Evolutionary conservation across 2,113 vertebrate genomes (phyloP).

Genomic region (Menura novaehollandiae): DNA sequence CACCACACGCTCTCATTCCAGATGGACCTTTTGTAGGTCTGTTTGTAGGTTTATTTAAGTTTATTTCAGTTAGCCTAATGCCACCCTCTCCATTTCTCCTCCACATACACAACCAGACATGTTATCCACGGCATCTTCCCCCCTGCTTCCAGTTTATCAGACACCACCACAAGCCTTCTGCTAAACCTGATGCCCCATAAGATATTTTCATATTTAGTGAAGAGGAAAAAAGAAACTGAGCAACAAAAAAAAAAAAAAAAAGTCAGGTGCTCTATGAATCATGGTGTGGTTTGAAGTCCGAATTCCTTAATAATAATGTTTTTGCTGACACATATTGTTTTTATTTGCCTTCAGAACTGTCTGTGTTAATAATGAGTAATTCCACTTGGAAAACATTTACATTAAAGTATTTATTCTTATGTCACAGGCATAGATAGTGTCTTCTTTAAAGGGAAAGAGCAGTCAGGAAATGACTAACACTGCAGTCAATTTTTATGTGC

Average conservation of each 20-base stretch:
- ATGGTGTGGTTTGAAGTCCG: not conserved
- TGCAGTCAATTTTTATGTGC: not conserved
- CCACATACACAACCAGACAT: not conserved
- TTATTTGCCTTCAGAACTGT: conserved; percentile 27
- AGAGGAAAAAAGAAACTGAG: not conserved
- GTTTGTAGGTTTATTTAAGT: not conserved
- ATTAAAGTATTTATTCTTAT: conserved; percentile 29
- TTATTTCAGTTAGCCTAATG: not conserved
- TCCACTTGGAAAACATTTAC: conserved; percentile 41
- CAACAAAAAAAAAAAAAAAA: not conserved
- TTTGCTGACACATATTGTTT: conserved; percentile 45
- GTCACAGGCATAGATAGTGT: not conserved
- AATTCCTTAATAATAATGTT: conserved; percentile 36
- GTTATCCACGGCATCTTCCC: not conserved
- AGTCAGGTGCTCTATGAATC: conserved; percentile 50
- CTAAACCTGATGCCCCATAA: not conserved
- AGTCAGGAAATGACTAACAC: not conserved
- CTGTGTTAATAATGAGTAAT: conserved; percentile 48
- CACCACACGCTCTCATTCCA: not conserved
- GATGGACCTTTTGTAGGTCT: not conserved
- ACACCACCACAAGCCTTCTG: not conserved
- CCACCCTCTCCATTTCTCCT: not conserved
- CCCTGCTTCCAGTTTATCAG: not conserved
- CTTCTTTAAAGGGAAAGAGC: not conserved
- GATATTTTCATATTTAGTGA: not conserved